Base-by-base conservation (phyloP, 2,797 vertebrate species). In the Neomorphus geoffroyi region DNA sequence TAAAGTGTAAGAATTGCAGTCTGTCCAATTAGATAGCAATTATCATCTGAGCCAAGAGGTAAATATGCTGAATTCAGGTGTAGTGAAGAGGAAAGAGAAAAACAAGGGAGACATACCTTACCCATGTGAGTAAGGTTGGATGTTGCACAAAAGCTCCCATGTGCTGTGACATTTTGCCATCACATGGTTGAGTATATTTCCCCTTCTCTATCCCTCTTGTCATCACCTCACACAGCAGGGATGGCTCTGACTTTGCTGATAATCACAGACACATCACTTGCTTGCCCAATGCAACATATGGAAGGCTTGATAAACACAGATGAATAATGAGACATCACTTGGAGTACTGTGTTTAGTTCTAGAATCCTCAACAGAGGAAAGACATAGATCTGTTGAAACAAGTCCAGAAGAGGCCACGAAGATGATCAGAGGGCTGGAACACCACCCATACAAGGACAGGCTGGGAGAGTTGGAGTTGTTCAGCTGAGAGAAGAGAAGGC, bases 301-400 rank as follows among this genome's bases (percentile, higher is more conserved):
- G 32, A 66, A 28, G 53, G 39, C 79, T 58, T 3, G 0, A 13
- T 50, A 74, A n/a, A 41, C 32, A 6, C 0, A 0, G 37, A 62
- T 58, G 33, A 92, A 87, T 88, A 87, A 90, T 58, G 43, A 45
- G 43, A 16, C 43, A 13, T 45, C 43, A 45, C 43, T 16, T 18
- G 18, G 43, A 45, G 43, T 16, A 45, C 43, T 16, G 43, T 16
- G 18, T 45, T 45, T 16, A 45, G 43, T 45, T 45, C 43, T 45
- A 16, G 43, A 45, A 18, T 45, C 43, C 18, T 45, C 43, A 45
- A 45, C 43, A 45, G 13, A 18, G 43, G 15, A 45, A 45, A 18
- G 43, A 45, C 43, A 45, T 45, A 18, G 43, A 45, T 45, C 43
- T 45, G 7, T 45, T 45, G 15, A 18, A 45, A 18, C 43, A 13